These are phyloP conservation scores for Neoarius graeffei DNA, from an alignment of 2,113 vertebrate species.

Conservation along the genomic window DNA sequence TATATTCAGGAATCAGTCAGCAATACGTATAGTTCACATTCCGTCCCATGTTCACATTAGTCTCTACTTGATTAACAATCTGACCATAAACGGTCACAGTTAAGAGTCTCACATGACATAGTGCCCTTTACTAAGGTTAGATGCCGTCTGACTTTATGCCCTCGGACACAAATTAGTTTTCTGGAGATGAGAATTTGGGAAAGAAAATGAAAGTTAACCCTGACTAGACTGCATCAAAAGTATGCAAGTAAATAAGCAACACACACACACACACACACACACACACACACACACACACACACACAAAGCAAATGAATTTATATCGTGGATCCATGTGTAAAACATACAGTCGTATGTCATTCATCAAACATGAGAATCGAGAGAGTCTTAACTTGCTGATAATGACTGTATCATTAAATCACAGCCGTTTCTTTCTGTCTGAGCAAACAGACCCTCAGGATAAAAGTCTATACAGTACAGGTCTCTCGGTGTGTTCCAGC, in stretches of 20 bases:
- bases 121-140: slow-evolving; percentile 32
- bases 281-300: background rate
- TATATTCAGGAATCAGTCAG: background rate
- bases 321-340: background rate
- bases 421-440: background rate
- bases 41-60: background rate
- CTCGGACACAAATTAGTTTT: slow-evolving; percentile 7
- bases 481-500: background rate
- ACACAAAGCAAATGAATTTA: background rate
- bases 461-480: slow-evolving; percentile 4
- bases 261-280: background rate
- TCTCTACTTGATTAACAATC: slow-evolving; percentile 5
- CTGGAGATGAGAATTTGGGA: background rate
- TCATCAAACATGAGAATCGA: slow-evolving; percentile 9
- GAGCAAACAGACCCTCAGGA: slow-evolving; percentile 23
- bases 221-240: background rate
- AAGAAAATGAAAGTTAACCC: background rate
- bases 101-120: slow-evolving; percentile 13
- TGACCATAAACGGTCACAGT: background rate
- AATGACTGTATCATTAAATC: slow-evolving; percentile 31
- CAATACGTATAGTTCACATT: background rate
- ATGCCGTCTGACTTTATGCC: background rate
- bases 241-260: background rate
- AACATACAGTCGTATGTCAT: slow-evolving; percentile 18
- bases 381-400: background rate